Conservation (phyloP, 2,113 vertebrate species). For the Neodontobutis hainanensis region DNA sequence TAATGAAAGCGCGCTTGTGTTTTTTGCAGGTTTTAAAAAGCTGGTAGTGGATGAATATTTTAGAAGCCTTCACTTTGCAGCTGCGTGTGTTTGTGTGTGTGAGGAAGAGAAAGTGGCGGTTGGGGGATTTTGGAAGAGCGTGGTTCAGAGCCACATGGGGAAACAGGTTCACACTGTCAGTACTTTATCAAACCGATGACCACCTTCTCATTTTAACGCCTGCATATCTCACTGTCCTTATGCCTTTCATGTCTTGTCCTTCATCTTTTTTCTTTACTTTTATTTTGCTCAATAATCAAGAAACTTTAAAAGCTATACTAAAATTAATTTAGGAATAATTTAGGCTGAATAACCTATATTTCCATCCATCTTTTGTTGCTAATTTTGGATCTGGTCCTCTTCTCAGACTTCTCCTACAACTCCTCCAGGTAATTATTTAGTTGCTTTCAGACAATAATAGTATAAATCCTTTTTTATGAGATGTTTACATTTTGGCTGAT, state of each 20-base stretch:
- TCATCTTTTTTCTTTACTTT: too few species aligned
- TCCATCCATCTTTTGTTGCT: too few species aligned
- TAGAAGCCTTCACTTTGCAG: conserved; percentile 56
- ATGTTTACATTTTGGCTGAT: too few species aligned
- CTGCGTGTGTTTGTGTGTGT: conserved; percentile 31
- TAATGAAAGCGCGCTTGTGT: conserved; percentile 50
- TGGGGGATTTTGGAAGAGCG: conserved; percentile 25
- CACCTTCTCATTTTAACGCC: conserved; percentile 3
- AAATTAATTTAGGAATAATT: too few species aligned
- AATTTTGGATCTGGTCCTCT: too few species aligned
- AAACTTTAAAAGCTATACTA: too few species aligned
- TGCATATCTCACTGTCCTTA: not conserved
- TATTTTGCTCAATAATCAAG: too few species aligned
- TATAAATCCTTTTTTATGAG: too few species aligned
- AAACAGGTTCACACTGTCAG: conserved; percentile 29
- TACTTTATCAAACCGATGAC: conserved; percentile 46
- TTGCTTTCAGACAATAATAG: too few species aligned
- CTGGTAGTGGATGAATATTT: conserved; percentile 61
- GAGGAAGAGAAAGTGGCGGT: conserved; percentile 43
- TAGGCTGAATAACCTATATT: too few species aligned
- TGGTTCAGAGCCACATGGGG: conserved; percentile 26
- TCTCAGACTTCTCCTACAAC: too few species aligned
- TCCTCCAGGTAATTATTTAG: too few species aligned
- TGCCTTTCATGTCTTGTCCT: not conserved
- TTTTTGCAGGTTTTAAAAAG: conserved; percentile 55